Base-by-base conservation (phyloP, 2,888 invertebrate species). In the Neocrepidodera transversa region DNA sequence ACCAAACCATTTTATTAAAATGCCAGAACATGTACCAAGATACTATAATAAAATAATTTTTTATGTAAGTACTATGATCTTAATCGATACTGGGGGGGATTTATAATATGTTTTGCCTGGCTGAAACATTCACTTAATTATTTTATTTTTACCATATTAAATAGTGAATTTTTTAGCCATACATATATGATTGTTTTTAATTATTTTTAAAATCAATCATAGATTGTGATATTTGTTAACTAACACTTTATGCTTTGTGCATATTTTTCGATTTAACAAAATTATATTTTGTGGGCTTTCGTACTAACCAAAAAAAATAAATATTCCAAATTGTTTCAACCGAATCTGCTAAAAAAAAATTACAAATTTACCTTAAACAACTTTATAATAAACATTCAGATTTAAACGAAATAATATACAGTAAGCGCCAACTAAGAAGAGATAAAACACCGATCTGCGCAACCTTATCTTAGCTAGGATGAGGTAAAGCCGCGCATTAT, bases 21-120 rank as follows among this genome's bases (percentile, higher is more conserved):
- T 40, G 53, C 60, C 62, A 60, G 58, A 60, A 62, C 60, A 64
- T 59, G 58, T 60, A 61, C 64, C 66, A 64, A 66, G 66, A 64
- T 56, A 58, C 53, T 62, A 58, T 60, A 58, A 60, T 62, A 58
- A 55, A 60, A 55, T 63, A 43, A 60, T 48, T 40, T 50, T 58
- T 49, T 42, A 65, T 64, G 66, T 66, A 66, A 66, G 66, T 66
- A 66, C 64, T 35, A 32, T 13, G 11, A 32, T 32, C 32, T 32
- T 32, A 11, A 13, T 32, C 32, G 10, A 32, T 32, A 32, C 11
- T n/a, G 11, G 32, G 32, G 32, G 18, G 13, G 20, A n/a, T 23
- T 20, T 43, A 7, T 43, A 20, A 43, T 23, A n/a, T n/a, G n/a
- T n/a, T n/a, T n/a, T n/a, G 4, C 23, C 6, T 23, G 23, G 23